Evolutionary conservation across 2,113 vertebrate genomes (phyloP).

Genomic region (Phodopus roborovskii): DNA sequence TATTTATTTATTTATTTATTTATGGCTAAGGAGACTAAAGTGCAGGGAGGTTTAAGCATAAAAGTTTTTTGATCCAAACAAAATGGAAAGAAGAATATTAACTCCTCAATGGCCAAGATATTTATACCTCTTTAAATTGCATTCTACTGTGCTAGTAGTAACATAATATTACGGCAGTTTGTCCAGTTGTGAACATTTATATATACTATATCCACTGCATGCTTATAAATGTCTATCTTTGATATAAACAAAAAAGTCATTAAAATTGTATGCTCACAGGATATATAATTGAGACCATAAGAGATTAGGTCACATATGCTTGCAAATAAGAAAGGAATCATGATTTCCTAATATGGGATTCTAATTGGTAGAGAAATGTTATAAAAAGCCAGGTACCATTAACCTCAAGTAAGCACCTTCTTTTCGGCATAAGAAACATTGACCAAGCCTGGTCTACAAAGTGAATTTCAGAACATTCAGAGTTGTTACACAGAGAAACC

Average conservation of each 20-base stretch:
- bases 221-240: not conserved
- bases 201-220: not conserved
- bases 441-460: not conserved
- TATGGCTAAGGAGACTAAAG: slow-evolving; percentile 48
- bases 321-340: not conserved
- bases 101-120: not conserved
- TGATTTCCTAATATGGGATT: not conserved
- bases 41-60: not conserved
- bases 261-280: not conserved
- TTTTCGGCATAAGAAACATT: not conserved
- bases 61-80: not conserved
- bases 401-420: not conserved
- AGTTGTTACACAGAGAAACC: not conserved
- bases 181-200: not conserved
- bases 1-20: not conserved
- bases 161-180: not conserved
- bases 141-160: too few species aligned
- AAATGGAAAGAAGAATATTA: not conserved
- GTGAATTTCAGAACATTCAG: not conserved
- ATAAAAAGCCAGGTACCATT: not conserved
- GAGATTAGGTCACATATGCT: not conserved
- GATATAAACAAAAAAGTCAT: not conserved
- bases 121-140: not conserved
- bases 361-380: not conserved
- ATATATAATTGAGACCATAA: not conserved